These are phyloP conservation scores for Galaxias olidus DNA, from an alignment of 2,797 vertebrate species.

Conservation along the genomic window DNA sequence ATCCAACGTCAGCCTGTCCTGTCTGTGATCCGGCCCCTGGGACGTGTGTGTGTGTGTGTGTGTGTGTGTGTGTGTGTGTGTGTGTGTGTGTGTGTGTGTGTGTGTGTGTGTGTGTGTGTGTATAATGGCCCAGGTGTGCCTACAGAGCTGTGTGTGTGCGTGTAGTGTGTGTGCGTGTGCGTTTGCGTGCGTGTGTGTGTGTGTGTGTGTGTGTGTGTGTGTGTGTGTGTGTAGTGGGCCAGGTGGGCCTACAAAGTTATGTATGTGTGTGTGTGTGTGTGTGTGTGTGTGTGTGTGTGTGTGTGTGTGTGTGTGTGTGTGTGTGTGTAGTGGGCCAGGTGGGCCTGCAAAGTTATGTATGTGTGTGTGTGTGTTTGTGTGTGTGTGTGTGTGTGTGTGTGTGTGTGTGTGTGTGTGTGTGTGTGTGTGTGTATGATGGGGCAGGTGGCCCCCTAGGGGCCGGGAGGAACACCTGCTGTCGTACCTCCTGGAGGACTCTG, in stretches of 20 bases:
- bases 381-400: not conserved
- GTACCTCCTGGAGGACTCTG: slow-evolving; percentile 45
- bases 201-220: not conserved
- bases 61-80: not conserved
- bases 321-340: not conserved
- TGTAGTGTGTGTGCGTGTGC: slow-evolving; percentile 2
- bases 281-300: slow-evolving; percentile 22
- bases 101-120: slow-evolving; percentile 14
- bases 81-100: slow-evolving; percentile 11
- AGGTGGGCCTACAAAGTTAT: too few relatives aligned
- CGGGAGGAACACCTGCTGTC: slow-evolving; percentile 66
- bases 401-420: slow-evolving; percentile 27
- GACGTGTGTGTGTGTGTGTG: slow-evolving; percentile 20
- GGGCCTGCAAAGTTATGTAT: not conserved
- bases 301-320: not conserved
- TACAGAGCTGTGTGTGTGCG: not conserved
- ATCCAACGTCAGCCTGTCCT: slow-evolving; percentile 43
- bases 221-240: not conserved
- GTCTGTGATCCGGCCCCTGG: slow-evolving; percentile 60
- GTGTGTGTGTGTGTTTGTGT: not conserved
- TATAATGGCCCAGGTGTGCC: too few relatives aligned
- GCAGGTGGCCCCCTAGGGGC: slow-evolving; percentile 55
- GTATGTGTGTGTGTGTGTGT: slow-evolving; percentile 13
- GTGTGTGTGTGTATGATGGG: slow-evolving; percentile 39
- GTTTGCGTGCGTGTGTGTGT: not conserved